These are phyloP conservation scores for Moxostoma hubbsi DNA, from an alignment of 2,797 vertebrate genomes.

Conservation along the genomic window DNA sequence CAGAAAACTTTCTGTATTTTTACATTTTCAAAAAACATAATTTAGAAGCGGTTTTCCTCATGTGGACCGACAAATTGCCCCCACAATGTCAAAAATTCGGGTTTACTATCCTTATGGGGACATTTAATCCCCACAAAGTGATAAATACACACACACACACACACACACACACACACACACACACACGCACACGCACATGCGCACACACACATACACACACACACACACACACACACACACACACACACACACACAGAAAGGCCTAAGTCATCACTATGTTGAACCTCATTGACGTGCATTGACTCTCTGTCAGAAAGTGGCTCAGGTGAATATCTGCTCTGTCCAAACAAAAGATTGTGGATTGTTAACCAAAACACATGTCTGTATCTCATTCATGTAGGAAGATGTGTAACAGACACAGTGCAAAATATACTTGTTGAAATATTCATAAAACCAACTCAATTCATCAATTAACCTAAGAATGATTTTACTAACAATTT, in stretches of 20 bases:
- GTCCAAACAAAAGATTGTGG: conserved; percentile 16
- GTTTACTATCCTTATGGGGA: too few relatives aligned
- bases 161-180: too few relatives aligned
- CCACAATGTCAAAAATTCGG: too few relatives aligned
- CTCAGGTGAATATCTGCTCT: conserved; percentile 17
- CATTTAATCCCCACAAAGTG: too few relatives aligned
- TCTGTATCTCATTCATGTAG: conserved; percentile 1
- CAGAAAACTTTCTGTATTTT: too few relatives aligned
- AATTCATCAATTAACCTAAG: too few relatives aligned
- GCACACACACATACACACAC: conserved; percentile 38
- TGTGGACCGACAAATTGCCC: too few relatives aligned
- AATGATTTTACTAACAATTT: too few relatives aligned
- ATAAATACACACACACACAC: too few relatives aligned
- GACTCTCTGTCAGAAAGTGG: conserved; percentile 35
- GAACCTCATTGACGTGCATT: conserved; percentile 28
- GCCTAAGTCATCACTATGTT: conserved; percentile 43
- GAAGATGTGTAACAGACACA: neutral
- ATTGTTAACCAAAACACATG: neutral
- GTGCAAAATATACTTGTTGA: neutral
- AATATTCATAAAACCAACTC: too few relatives aligned
- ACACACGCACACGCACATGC: neutral
- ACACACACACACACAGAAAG: conserved; percentile 40
- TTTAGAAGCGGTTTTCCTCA: too few relatives aligned
- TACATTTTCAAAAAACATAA: too few relatives aligned
- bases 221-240: neutral